These are phyloP conservation scores for Stegana nigrithorax DNA, from an alignment of 2,888 invertebrate species.

Conservation along the genomic window DNA sequence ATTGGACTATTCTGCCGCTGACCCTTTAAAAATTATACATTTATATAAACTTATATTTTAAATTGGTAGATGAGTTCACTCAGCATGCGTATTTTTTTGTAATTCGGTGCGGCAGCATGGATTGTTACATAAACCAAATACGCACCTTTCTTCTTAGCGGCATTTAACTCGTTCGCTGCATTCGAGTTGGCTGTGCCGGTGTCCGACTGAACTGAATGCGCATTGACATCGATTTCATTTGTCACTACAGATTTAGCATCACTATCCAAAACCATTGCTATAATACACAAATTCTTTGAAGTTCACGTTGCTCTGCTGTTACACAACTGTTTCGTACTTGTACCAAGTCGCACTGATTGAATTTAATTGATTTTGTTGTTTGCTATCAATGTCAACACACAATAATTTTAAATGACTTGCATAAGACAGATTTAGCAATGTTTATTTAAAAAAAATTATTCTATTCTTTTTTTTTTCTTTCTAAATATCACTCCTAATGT, in stretches of 20 bases:
- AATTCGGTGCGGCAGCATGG: constrained; percentile 34
- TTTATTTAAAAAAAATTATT: too few relatives aligned
- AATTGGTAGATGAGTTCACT: too few relatives aligned
- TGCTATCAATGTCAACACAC: not conserved
- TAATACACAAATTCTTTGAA: not conserved
- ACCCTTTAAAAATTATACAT: too few relatives aligned
- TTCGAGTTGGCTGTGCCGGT: constrained; percentile 37
- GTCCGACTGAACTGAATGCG: constrained; percentile 9
- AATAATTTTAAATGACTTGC: not conserved
- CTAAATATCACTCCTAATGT: too few relatives aligned
- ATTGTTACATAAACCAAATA: constrained; percentile 36
- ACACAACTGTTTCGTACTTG: not conserved
- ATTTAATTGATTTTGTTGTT: not conserved
- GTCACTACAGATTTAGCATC: constrained; percentile 27
- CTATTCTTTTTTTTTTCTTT: too few relatives aligned
- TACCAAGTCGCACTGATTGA: not conserved
- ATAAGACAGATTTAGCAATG: not conserved
- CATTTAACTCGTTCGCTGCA: constrained; percentile 38
- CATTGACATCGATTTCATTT: constrained; percentile 34
- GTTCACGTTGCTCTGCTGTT: not conserved
- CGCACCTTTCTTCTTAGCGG: constrained; percentile 61
- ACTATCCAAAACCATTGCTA: constrained; percentile 2
- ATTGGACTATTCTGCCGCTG: too few relatives aligned
- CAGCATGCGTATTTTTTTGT: constrained; percentile 31
- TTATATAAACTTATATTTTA: too few relatives aligned